Evolutionary conservation across 2,113 vertebrate species (phyloP).

Genomic region (Bostrychus sinensis): DNA sequence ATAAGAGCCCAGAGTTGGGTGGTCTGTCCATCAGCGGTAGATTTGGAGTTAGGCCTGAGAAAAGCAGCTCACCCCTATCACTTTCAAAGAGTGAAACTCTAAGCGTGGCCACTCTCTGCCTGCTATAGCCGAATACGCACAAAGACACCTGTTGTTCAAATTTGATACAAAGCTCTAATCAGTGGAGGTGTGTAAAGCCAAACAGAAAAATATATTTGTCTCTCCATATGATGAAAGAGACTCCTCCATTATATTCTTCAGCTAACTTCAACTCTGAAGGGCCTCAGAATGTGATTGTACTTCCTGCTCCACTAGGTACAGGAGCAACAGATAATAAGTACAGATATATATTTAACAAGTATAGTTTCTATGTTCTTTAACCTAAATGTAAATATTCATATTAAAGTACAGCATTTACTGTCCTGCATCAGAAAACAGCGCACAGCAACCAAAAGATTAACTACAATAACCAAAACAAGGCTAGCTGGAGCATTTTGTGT

Average conservation of each 20-base stretch:
- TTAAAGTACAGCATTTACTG: no score
- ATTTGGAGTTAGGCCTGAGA: slow-evolving; percentile 81
- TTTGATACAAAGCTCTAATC: slow-evolving; percentile 69
- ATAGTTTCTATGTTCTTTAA: no score
- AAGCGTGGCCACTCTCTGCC: slow-evolving; percentile 70
- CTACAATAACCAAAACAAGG: slow-evolving; percentile 3
- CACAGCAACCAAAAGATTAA: background rate
- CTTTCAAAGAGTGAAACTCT: slow-evolving; percentile 83
- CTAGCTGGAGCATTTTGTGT: background rate
- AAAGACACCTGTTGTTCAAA: slow-evolving; percentile 86
- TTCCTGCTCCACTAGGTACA: background rate
- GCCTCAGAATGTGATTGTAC: slow-evolving; percentile 17
- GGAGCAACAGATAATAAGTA: no score
- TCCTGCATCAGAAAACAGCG: background rate
- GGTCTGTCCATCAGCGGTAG: slow-evolving; percentile 83
- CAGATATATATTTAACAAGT: no score
- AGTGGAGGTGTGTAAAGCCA: slow-evolving; percentile 75
- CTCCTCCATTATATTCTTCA: no score
- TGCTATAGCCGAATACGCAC: slow-evolving; percentile 68
- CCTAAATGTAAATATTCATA: no score
- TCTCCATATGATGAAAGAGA: background rate
- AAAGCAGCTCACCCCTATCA: slow-evolving; percentile 81
- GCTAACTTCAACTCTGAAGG: slow-evolving; percentile 20
- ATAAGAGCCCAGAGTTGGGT: slow-evolving; percentile 79
- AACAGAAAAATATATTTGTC: slow-evolving; percentile 59